Evolutionary conservation across 2,113 vertebrate genomes (phyloP).

Genomic region (Petroica traversi): DNA sequence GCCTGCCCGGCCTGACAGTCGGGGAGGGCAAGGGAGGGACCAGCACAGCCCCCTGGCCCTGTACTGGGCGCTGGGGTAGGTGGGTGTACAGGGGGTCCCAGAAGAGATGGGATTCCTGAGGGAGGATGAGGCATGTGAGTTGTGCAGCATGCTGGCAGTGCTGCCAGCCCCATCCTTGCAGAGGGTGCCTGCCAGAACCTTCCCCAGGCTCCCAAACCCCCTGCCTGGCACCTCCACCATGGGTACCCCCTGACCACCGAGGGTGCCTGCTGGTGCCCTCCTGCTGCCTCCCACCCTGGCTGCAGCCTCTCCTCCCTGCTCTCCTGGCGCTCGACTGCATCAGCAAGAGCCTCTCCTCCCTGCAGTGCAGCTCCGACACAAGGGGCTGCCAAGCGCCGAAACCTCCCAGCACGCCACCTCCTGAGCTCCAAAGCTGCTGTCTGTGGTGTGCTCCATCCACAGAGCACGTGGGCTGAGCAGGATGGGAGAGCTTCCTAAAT

Average conservation of each 20-base stretch:
- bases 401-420: neutral
- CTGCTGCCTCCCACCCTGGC: neutral
- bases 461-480: rapidly evolving
- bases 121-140: neutral
- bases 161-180: neutral
- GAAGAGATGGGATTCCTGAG: neutral
- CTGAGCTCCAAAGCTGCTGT: neutral
- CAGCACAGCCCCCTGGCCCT: neutral
- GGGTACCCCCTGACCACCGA: neutral
- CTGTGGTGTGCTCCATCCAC: neutral
- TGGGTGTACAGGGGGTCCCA: rapidly evolving
- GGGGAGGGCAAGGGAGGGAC: neutral
- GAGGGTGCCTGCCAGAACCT: neutral
- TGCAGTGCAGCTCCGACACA: rapidly evolving
- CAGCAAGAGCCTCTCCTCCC: neutral
- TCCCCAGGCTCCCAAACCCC: neutral
- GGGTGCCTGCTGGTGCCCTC: neutral
- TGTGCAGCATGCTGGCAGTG: neutral
- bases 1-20: neutral
- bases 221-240: rapidly evolving
- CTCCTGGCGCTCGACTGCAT: neutral
- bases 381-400: neutral
- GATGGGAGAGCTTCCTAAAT: rapidly evolving
- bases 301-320: neutral
- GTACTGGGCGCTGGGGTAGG: rapidly evolving